Percentiles rank a stretch among this genome's conserved stretches.
Evolutionary conservation across 2,113 vertebrate genomes (phyloP).

Genomic region (Turnix velox): DNA sequence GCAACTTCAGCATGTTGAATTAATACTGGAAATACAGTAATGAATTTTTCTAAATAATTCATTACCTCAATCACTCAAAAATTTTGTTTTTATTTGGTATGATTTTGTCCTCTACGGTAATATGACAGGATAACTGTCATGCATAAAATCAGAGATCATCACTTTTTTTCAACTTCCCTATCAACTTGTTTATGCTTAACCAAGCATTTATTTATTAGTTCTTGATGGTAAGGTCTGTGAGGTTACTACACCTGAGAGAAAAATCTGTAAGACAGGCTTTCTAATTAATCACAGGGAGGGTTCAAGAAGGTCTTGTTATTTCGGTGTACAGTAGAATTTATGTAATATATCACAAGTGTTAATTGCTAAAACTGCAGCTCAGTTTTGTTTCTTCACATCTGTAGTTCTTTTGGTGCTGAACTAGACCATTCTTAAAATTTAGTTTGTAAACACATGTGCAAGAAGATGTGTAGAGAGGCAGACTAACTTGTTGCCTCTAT

Average conservation of each 20-base stretch:
- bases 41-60: constrained; percentile 26
- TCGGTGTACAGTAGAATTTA: constrained; percentile 64
- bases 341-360: constrained; percentile 28
- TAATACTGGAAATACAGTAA: not conserved
- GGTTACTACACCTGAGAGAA: constrained; percentile 74
- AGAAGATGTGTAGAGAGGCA: not conserved
- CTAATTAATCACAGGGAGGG: constrained; percentile 73
- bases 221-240: constrained; percentile 68
- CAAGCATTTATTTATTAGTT: constrained; percentile 77
- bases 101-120: constrained; percentile 65
- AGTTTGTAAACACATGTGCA: not conserved
- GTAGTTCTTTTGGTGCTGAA: not conserved
- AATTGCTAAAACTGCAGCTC: constrained; percentile 33
- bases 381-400: constrained; percentile 29
- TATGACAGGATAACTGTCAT: constrained; percentile 56
- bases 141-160: constrained; percentile 60
- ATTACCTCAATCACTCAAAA: constrained; percentile 14
- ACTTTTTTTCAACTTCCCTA: constrained; percentile 69
- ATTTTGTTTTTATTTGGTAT: constrained; percentile 56
- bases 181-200: constrained; percentile 71
- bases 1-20: not conserved
- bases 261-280: constrained; percentile 69
- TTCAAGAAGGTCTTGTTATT: constrained; percentile 67
- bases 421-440: not conserved
- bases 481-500: not conserved